These are phyloP conservation scores for Platycercus adscitus DNA, from an alignment of 2,113 vertebrate genomes.

Conservation along the genomic window DNA sequence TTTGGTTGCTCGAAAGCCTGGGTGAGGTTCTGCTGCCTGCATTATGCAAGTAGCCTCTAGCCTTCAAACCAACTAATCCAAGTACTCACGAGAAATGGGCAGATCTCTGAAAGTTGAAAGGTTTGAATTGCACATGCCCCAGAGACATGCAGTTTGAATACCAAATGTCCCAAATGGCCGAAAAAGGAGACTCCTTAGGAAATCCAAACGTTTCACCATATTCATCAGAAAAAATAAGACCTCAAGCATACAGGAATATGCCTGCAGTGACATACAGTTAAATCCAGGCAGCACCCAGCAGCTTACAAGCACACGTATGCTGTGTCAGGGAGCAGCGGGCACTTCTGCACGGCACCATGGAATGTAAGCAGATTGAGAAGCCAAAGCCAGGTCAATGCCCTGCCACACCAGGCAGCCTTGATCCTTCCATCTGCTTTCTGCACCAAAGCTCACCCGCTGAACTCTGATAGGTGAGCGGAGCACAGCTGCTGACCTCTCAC, in stretches of 20 bases:
- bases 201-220: background rate
- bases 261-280: background rate
- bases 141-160: background rate
- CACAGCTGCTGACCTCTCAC: background rate
- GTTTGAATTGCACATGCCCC: background rate
- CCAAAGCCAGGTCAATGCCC: background rate
- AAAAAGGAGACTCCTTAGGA: background rate
- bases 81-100: background rate
- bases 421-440: background rate
- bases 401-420: background rate
- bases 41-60: background rate
- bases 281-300: background rate
- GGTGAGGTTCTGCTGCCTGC: background rate
- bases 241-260: background rate
- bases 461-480: background rate
- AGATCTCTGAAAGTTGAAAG: background rate
- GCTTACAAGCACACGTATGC: accelerated
- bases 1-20: background rate
- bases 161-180: background rate
- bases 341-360: background rate
- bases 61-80: background rate
- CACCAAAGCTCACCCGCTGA: background rate
- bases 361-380: background rate
- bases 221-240: background rate
- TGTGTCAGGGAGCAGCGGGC: background rate